Percentiles rank a stretch among this genome's conserved stretches.
phyloP scores from a whole-genome alignment of 2,797 vertebrate species.

The Gymnoscopelus braueri region DNA sequence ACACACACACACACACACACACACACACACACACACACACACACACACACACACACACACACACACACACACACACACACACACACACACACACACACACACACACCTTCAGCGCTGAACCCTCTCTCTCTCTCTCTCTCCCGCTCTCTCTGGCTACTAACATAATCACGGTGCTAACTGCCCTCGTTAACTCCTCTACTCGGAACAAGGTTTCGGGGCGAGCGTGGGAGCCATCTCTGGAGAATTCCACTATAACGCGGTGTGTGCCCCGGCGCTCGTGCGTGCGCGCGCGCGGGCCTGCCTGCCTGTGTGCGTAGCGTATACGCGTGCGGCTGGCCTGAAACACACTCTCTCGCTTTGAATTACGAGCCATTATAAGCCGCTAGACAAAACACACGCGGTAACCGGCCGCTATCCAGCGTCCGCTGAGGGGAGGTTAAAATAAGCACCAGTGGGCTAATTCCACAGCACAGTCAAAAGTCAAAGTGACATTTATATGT shows the following conservation, averaged over 20 bases:
- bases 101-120: constrained; percentile 1
- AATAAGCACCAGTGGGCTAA: constrained; percentile 45
- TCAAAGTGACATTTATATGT: constrained; percentile 48
- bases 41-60: constrained; percentile 22
- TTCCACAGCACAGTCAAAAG: constrained; percentile 53
- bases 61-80: constrained; percentile 21
- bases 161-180: constrained; percentile 74
- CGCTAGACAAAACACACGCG: constrained; percentile 30
- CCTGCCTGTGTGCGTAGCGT: constrained; percentile 40
- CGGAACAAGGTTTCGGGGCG: constrained; percentile 71
- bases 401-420: constrained; percentile 28
- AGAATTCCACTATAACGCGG: constrained; percentile 62
- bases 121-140: constrained; percentile 51
- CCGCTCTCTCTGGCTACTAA: constrained; percentile 72
- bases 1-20: constrained; percentile 19
- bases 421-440: constrained; percentile 23
- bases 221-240: constrained; percentile 75
- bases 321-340: not conserved
- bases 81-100: constrained; percentile 19
- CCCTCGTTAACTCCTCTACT: constrained; percentile 76
- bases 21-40: constrained; percentile 19
- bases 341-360: constrained; percentile 30
- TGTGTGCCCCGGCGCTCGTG: not conserved
- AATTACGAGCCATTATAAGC: constrained; percentile 61
- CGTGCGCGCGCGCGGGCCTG: not conserved